A percentile compares a stretch with the other conserved stretches of the same genome.
Conservation (phyloP, 2,113 vertebrate genomes). For the Trematocara nigrifrons region DNA sequence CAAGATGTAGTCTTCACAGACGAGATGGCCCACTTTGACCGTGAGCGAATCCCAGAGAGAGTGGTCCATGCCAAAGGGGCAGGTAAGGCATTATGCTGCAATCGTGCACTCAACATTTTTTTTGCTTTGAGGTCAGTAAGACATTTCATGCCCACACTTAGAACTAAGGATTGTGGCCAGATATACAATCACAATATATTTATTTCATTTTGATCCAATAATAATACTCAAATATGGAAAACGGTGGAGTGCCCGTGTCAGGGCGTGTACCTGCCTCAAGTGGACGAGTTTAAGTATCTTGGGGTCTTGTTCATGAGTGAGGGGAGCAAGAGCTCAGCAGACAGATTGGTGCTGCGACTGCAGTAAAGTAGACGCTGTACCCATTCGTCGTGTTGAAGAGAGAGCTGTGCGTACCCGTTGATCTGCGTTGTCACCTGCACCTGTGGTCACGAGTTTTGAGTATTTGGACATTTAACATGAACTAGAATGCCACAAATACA, state of each 20-base stretch:
- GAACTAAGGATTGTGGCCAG: neutral
- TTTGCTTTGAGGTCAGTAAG: neutral
- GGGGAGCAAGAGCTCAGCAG: neutral
- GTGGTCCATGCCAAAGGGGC: conserved; percentile 96
- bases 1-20: conserved; percentile 95
- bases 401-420: neutral
- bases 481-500: neutral
- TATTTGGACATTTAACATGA: neutral
- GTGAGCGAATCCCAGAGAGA: conserved; percentile 95
- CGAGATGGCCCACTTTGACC: conserved; percentile 97
- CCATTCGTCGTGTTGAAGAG: neutral
- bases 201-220: neutral
- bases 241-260: neutral
- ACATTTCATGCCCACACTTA: neutral
- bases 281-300: neutral
- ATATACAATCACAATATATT: neutral
- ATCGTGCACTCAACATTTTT: no score
- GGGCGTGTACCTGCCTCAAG: neutral
- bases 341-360: neutral
- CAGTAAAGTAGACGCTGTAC: neutral
- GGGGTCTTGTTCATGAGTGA: conserved; percentile 1
- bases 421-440: neutral
- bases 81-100: conserved; percentile 50
- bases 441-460: neutral
- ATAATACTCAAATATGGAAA: neutral